A percentile compares a stretch with the other conserved stretches of the same genome.
phyloP scores from a whole-genome alignment of 2,113 vertebrate species.

The Globicephala melas region DNA sequence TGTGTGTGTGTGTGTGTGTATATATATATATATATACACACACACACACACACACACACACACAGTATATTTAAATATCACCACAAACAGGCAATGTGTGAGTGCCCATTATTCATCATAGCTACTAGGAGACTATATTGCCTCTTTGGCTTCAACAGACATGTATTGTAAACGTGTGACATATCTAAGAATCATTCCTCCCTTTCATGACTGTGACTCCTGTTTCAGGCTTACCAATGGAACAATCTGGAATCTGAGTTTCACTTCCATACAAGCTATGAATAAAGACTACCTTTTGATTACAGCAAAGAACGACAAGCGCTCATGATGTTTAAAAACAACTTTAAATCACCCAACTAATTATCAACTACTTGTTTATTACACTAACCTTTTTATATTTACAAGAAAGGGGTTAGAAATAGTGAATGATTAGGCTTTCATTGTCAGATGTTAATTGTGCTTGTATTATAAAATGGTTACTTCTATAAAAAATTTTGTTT shows the following conservation, averaged over 20 bases:
- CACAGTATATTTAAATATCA: neutral
- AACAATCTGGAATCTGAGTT: neutral
- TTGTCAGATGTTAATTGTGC: conserved; percentile 27
- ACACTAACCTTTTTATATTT: conserved; percentile 23
- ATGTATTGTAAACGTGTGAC: neutral
- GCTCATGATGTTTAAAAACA: neutral
- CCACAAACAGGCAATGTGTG: neutral
- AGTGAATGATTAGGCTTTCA: conserved; percentile 13
- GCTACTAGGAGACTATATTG: neutral
- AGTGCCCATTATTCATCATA: neutral
- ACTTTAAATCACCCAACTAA: conserved; percentile 4
- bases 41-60: no score
- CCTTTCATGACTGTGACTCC: neutral
- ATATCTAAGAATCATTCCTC: neutral
- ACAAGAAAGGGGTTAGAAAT: conserved; percentile 22
- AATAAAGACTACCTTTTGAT: neutral
- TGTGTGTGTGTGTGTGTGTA: no score
- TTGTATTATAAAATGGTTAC: neutral
- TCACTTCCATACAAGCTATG: neutral
- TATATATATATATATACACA: no score
- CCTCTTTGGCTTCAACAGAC: neutral
- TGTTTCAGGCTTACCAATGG: neutral
- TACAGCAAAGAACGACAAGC: neutral
- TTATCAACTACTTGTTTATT: neutral
- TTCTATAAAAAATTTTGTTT: conserved; percentile 23